These are phyloP conservation scores for Pristionchus arcanus DNA, from an alignment of 2,888 invertebrate species.

Conservation along the genomic window DNA sequence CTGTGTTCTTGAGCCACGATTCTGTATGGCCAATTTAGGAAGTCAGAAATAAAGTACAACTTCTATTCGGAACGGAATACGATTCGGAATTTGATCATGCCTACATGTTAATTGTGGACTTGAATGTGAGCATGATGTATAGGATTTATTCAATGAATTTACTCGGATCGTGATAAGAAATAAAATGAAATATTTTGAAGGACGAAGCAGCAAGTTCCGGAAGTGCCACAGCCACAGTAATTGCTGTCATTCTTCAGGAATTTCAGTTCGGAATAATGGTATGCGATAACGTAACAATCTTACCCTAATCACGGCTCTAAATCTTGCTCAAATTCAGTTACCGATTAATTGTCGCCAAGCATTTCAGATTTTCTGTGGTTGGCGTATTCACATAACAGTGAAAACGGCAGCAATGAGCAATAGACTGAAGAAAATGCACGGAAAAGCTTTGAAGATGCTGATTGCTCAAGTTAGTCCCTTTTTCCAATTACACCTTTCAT, in stretches of 20 bases:
- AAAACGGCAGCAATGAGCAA: neutral
- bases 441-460: neutral
- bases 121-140: neutral
- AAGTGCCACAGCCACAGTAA: neutral
- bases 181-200: neutral
- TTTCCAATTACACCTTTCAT: too few species aligned
- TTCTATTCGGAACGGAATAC: neutral
- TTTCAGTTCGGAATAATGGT: neutral
- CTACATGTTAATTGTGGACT: neutral
- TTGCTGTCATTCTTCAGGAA: neutral
- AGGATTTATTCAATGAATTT: too few species aligned
- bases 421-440: conserved; percentile 2
- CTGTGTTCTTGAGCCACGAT: too few species aligned
- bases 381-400: neutral
- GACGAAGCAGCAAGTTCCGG: neutral
- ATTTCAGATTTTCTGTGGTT: neutral
- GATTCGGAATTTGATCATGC: neutral
- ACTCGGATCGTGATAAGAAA: neutral
- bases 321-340: neutral
- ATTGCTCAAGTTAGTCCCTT: neutral
- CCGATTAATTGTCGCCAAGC: neutral
- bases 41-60: neutral
- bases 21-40: neutral
- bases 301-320: too few species aligned
- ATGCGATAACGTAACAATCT: neutral